These are phyloP conservation scores for Gephyroberyx darwinii DNA, from an alignment of 2,797 vertebrate species.

Conservation along the genomic window DNA sequence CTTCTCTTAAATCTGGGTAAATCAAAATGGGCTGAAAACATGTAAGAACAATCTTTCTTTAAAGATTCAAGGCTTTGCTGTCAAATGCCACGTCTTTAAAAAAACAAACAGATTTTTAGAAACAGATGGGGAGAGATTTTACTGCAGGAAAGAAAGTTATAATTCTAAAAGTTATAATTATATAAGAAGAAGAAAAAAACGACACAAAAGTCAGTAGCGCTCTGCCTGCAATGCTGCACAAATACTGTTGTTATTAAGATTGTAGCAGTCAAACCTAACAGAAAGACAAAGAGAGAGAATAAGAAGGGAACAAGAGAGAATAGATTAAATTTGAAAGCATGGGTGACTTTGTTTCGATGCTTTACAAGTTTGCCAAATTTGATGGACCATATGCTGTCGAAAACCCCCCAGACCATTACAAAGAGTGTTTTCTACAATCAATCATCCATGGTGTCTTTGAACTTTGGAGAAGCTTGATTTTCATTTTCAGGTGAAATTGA, in stretches of 20 bases:
- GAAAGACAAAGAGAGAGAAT: conserved; percentile 3
- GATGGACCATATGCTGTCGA: conserved; percentile 58
- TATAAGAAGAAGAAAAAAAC: conserved; percentile 2
- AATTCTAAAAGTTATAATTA: neutral
- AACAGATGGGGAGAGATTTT: neutral
- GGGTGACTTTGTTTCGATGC: conserved; percentile 44
- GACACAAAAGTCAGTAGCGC: neutral
- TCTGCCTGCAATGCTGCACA: conserved; percentile 12
- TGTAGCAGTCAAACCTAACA: conserved; percentile 21
- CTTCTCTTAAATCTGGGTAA: neutral
- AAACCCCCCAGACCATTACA: conserved; percentile 54
- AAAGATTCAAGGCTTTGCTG: neutral
- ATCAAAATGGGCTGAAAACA: neutral
- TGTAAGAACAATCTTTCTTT: neutral
- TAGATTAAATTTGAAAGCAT: conserved; percentile 52
- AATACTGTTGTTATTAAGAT: conserved; percentile 12
- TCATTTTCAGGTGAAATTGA: conserved; percentile 36
- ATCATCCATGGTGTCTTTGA: conserved; percentile 44
- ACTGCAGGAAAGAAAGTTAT: conserved; percentile 8
- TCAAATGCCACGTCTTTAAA: neutral
- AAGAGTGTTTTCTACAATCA: conserved; percentile 52
- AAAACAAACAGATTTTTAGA: neutral
- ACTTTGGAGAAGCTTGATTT: conserved; percentile 40
- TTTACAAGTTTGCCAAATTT: conserved; percentile 60
- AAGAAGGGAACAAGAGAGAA: conserved; percentile 16